phyloP scores from a whole-genome alignment of 2,797 vertebrate genomes.

The Prunella strophiata region DNA sequence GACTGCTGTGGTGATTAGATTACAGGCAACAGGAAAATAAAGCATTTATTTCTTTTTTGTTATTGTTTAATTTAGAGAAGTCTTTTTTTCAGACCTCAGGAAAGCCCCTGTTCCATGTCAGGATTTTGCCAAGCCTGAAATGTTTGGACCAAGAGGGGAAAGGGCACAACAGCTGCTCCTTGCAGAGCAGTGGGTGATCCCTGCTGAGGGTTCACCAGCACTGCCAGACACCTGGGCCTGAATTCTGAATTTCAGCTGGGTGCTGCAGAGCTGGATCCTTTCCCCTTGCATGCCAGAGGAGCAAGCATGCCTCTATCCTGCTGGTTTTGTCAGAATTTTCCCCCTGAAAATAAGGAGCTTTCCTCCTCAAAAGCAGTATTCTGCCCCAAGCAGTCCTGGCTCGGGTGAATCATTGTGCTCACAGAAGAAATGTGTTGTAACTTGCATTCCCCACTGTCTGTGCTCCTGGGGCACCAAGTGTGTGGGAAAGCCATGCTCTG shows the following conservation, averaged over 20 bases:
- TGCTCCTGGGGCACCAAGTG: accelerated
- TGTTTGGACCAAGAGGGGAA: background rate
- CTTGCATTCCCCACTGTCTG: background rate
- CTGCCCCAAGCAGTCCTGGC: background rate
- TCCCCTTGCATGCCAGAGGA: background rate
- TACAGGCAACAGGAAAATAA: background rate
- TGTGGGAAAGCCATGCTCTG: background rate
- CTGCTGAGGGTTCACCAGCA: background rate
- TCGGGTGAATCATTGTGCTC: background rate
- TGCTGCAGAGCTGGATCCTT: background rate
- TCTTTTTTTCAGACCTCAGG: background rate
- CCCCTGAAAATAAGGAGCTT: background rate
- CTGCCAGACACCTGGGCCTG: accelerated
- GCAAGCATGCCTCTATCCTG: background rate
- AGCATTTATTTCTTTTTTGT: background rate
- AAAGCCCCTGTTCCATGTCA: background rate
- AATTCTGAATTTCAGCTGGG: accelerated
- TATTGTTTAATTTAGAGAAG: background rate
- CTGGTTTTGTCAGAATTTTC: background rate
- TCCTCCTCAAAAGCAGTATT: background rate
- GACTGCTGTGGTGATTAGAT: background rate
- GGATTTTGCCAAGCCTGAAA: background rate
- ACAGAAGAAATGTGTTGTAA: background rate
- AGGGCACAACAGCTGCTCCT: background rate
- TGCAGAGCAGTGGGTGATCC: background rate